phyloP scores from a whole-genome alignment of 2,797 vertebrate species.

The Menidia menidia region DNA sequence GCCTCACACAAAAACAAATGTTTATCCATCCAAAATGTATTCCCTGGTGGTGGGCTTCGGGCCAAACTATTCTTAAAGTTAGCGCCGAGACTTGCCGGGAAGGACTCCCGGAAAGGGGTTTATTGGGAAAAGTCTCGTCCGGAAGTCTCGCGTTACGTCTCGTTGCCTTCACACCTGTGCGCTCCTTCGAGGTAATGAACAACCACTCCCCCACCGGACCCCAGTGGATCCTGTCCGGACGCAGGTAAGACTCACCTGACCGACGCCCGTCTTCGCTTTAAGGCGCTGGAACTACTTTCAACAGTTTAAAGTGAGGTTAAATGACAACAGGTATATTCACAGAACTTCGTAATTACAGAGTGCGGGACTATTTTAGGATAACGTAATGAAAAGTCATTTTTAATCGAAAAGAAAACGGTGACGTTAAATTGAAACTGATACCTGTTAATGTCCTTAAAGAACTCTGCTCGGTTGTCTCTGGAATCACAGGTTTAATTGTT shows the following conservation, averaged over 20 bases:
- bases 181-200: conserved; percentile 21
- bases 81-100: neutral
- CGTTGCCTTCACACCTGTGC: conserved; percentile 53
- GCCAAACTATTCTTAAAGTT: conserved; percentile 1
- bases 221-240: conserved; percentile 33
- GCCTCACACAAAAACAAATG: too few species aligned
- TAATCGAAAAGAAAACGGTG: neutral
- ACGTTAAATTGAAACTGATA: neutral
- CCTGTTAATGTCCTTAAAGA: neutral
- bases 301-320: neutral
- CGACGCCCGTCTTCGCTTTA: neutral
- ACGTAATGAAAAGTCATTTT: neutral
- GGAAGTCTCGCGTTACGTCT: conserved; percentile 10
- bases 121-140: conserved; percentile 50
- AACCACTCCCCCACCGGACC: conserved; percentile 16
- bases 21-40: too few species aligned
- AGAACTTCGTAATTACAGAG: neutral
- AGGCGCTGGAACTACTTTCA: neutral
- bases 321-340: neutral
- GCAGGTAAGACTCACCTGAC: conserved; percentile 60
- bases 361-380: neutral
- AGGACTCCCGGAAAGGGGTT: neutral
- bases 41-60: too few species aligned
- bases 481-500: neutral
- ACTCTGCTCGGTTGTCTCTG: neutral